Base-by-base conservation (phyloP, 2,888 invertebrate genomes). In the Agriopis aurantiaria region DNA sequence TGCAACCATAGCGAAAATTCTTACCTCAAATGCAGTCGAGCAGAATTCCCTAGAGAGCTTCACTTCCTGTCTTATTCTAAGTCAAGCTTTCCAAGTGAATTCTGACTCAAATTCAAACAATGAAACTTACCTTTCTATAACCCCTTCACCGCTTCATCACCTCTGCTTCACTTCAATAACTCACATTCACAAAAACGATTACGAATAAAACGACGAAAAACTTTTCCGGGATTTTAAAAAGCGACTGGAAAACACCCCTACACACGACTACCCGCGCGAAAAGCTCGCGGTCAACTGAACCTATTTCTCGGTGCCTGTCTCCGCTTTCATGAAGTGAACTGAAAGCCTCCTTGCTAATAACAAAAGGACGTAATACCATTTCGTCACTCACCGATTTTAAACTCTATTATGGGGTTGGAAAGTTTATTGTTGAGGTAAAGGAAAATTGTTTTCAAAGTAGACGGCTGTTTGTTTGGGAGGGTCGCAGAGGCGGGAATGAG, bases 401-500 rank as follows among this genome's bases (percentile, higher is more conserved):
- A 67, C 69, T 53, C 83, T 0, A 51, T 49, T 11, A 0, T 8
- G 0, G 17, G 40, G 0, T 0, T 0, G 0, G 65, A 83, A 68
- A 67, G 68, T 52, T 60, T 14, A 69, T 61, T 81, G 69, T 85
- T 0, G 51, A 1, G 23, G 48, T 55, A 4, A 17, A 48, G 33
- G 8, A 75, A 87, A 85, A 81, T 85, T 93, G 93, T 93, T 94
- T 93, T 93, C 89, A 88, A 92, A 92, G 90, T 91, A 86, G 89
- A 90, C 84, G 81, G 85, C 86, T 93, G 92, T 94, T 94, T 94
- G 93, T 93, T 94, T 94, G 94, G 94, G 93, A 93, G 93, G 93
- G 92, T 87, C 93, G 83, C 91, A 90, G 91, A 93, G 94, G 94
- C 94, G 94, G 93, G 93, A 94, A 93, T 93, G 93, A 93, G 89